phyloP scores from a whole-genome alignment of 2,888 invertebrate species.

The Himalopsyche japonica region DNA sequence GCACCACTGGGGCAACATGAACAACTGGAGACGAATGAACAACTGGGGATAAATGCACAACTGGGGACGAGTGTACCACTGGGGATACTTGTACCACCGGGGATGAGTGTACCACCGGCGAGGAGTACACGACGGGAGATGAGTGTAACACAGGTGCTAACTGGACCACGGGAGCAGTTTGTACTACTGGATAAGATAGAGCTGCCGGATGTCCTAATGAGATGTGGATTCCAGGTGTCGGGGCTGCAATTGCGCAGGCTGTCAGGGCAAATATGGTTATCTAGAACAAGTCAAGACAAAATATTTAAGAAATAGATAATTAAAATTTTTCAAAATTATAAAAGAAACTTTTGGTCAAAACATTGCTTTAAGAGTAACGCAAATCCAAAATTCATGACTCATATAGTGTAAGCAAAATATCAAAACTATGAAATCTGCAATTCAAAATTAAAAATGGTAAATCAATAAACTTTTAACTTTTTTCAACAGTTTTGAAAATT shows the following conservation, averaged over 20 bases:
- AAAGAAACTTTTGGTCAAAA: too few species aligned
- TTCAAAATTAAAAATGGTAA: too few species aligned
- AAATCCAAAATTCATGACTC: too few species aligned
- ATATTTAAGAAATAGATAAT: not conserved
- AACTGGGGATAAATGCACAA: constrained; percentile 46
- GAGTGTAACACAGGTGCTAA: constrained; percentile 41
- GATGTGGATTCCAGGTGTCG: constrained; percentile 14
- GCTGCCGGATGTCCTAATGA: constrained; percentile 40
- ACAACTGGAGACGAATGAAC: constrained; percentile 44
- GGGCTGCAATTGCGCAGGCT: not conserved
- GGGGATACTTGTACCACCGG: constrained; percentile 46
- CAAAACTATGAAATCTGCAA: too few species aligned
- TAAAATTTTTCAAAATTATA: too few species aligned
- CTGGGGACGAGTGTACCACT: constrained; percentile 45
- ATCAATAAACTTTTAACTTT: too few species aligned
- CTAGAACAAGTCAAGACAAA: not conserved
- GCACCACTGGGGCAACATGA: constrained; percentile 44
- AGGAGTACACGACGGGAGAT: constrained; percentile 45
- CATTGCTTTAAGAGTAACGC: too few species aligned
- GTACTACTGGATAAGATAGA: constrained; percentile 48
- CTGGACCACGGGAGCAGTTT: constrained; percentile 43
- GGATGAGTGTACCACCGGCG: constrained; percentile 44
- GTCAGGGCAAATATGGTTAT: constrained; percentile 4
- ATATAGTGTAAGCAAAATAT: too few species aligned
- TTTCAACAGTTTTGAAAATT: too few species aligned